Evolutionary conservation across 2,888 invertebrate species (phyloP), one percentile per base, ranked within the genome.

Genomic region (Heliconius cydno): DNA sequence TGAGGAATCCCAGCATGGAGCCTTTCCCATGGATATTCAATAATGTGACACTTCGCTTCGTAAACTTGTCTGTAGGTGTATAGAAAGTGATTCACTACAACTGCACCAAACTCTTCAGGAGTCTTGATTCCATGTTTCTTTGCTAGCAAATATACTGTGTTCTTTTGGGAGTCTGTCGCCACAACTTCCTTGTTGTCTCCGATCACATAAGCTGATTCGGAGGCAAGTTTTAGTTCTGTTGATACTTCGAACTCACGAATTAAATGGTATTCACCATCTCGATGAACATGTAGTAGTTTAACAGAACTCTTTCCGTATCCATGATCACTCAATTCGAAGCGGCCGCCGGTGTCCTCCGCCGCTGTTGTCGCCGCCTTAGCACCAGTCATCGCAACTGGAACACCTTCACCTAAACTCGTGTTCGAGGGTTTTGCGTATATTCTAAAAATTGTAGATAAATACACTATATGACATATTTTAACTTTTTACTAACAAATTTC

Each of bases 101-200:
- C 91, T 30, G 97, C 93, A 1, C 96, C 97, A 88, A 98, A 98
- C 86, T 96, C 96, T 89, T 98, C 98, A 0, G 97, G 97, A 41
- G 96, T 96, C 85, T 96, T 96, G 52, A 98, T 96, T 74, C 97
- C 98, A 87, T 97, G 95, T 86, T 97, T 97, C 88, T 97, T 97
- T 12, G 98, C 98, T 84, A 98, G 89, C 65, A 98, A 90, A 88
- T 97, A 98, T 63, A 98, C 97, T 1, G 97, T 97, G 88, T 98
- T 98, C 92, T 98, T 98, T 89, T 98, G 98, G 0, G 97, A 97
- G 87, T 98, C 98, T 0, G 98, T 98, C 19, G 97, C 97, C 28
- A 98, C 96, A 81, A 98, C 97, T 87, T 97, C 97, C 76, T 96
- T 96, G 88, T 98, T 98, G 90, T 98, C 97, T n/a, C 97, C 97